Percentiles rank a stretch among this genome's conserved stretches.
Evolutionary conservation across 2,113 vertebrate species (phyloP).

Genomic region (Cisticola juncidis): DNA sequence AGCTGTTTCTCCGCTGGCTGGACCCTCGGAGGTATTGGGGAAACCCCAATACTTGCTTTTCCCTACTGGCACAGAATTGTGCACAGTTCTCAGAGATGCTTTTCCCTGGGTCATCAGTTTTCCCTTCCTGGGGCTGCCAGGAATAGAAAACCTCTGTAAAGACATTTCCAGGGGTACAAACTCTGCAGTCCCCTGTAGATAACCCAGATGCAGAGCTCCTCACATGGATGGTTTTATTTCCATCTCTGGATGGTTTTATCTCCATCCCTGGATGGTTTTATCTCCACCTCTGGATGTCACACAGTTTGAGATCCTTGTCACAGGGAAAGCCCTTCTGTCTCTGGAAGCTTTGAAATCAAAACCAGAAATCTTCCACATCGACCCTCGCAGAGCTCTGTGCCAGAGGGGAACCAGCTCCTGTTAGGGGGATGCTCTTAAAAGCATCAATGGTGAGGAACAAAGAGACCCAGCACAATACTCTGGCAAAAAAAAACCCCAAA

Average conservation of each 20-base stretch:
- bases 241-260: not conserved
- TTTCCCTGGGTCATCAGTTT: not conserved
- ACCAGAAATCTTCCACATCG: not conserved
- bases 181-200: not conserved
- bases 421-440: not conserved
- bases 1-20: too few relatives aligned
- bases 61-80: not conserved
- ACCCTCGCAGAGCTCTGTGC: not conserved
- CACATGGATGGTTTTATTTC: not conserved
- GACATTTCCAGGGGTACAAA: not conserved
- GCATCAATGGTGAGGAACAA: not conserved
- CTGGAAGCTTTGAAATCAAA: not conserved
- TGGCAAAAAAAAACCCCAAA: not conserved
- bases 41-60: too few relatives aligned
- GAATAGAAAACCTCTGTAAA: not conserved
- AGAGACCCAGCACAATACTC: not conserved
- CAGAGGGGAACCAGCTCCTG: not conserved
- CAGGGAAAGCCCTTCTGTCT: not conserved
- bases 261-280: not conserved
- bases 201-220: not conserved
- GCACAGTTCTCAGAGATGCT: not conserved
- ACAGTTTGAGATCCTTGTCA: not conserved
- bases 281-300: not conserved
- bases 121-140: not conserved
- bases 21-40: too few relatives aligned